Base-by-base conservation (phyloP, 1,140 invertebrate genomes). In the Metopolophium dirhodum region DNA sequence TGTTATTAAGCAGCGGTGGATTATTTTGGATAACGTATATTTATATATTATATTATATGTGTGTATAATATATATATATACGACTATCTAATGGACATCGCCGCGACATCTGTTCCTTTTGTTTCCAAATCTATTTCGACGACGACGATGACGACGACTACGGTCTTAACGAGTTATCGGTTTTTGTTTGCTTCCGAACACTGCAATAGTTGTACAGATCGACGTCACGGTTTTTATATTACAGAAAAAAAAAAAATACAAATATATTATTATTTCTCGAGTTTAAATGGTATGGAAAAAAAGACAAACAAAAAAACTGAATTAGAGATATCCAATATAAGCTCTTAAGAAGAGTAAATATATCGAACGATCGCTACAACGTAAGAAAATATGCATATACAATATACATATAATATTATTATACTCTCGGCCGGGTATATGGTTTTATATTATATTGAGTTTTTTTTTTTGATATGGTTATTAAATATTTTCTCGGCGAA, bases 81-180 rank as follows among this genome's bases (percentile, higher is more conserved):
- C 83, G 41, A 6, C 26, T 47, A 26, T 86, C 30, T 45, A 47
- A 86, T 86, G 85, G 85, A 90, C 37, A 68, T 68, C 61, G n/a
- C 14, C 61, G 61, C 30, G 61, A 68, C 61, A 90, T 90, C 89
- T 90, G 89, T 57, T 90, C 51, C 54, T 57, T 90, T 90, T 90
- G 89, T 90, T 68, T 77, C 89, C 8, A 37, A 68, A 90, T 90
- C 85, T 86, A 86, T 47, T 86, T 47, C 14, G 41, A 86, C 26
- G 41, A 41, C 41, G 45, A 47, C 45, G 45, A 47, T 9, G 45
- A 47, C 45, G 45, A 47, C 45, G 45, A 47, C 45, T 7, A 47
- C 45, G 23, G 30, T 77, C 61, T 77, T 77, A n/a, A 77, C 61
- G 61, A 77, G 61, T 77, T 77, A 77, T 77, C n/a, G 61, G 61